Evolutionary conservation across 2,113 vertebrate species (phyloP), one percentile per base, ranked within the genome.

Genomic region (Esox niger): DNA sequence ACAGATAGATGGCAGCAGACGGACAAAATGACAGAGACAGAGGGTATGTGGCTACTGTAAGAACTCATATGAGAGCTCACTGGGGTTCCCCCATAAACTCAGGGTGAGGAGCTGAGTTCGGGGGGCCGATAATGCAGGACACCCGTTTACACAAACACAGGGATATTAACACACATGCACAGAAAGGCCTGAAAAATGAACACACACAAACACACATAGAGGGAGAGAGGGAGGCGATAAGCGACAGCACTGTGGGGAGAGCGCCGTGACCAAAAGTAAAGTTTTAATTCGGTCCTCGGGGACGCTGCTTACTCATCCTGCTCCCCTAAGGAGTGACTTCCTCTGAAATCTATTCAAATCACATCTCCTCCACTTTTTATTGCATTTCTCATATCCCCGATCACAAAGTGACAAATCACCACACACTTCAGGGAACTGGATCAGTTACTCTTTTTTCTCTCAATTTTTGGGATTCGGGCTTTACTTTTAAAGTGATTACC

Each of bases 331-430:
- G 87, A 90, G 80, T 55, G 65, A 80, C 89, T 87, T 88, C 79
- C 82, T 85, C 87, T 76, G 79, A 92, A 92, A 92, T 92, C 90
- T 90, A 92, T 92, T 92, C 90, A 92, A 92, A 92, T 92, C 90
- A 85, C 86, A 90, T 92, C 88, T 90, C 89, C 86, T 86, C 86
- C 70, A 78, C 87, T 87, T 90, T 91, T 91, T 91, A 92, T 91
- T 91, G 89, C 91, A 90, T 90, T 90, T 87, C 91, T 85, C 90
- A 86, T 88, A 89, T 86, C 83, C 80, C 75, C 79, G 82, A 82
- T 90, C 90, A 89, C 88, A 89, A 89, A 88, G 89, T 90, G 90
- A 92, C 91, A 92, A 90, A 90, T 90, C 89, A 89, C 88, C 88
- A 80, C 88, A 84, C 86, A 87, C 85, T 88, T 75, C 82, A 73